Percentiles rank a stretch among this genome's conserved stretches.
These are phyloP conservation scores for Cichladusa arquata DNA, from an alignment of 2,113 vertebrate species.

Conservation along the genomic window DNA sequence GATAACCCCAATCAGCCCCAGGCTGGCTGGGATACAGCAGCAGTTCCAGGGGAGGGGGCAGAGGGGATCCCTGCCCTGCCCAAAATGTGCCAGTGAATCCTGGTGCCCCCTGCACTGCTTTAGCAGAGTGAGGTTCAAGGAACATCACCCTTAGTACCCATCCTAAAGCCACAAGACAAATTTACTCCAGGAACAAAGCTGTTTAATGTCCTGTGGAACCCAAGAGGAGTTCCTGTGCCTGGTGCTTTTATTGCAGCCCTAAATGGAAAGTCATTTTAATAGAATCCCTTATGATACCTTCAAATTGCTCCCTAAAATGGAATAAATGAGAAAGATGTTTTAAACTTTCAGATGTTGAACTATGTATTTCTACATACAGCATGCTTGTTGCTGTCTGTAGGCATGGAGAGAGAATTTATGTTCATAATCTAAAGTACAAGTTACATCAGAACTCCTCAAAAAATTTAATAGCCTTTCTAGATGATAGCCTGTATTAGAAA, in stretches of 20 bases:
- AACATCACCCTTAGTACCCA: no score
- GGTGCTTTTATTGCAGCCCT: background rate
- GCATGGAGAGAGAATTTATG: background rate
- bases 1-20: background rate
- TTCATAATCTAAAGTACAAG: background rate
- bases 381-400: background rate
- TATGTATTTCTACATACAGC: background rate
- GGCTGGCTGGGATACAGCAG: background rate
- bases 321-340: background rate
- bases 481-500: background rate
- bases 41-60: background rate
- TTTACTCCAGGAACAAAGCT: background rate
- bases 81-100: rapidly evolving
- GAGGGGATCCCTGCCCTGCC: background rate
- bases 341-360: background rate
- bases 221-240: background rate
- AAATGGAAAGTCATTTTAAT: background rate
- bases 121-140: rapidly evolving
- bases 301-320: background rate
- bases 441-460: background rate
- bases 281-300: background rate
- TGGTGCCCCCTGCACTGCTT: background rate
- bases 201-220: background rate
- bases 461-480: background rate
- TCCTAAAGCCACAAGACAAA: background rate